Evolutionary conservation across 2,113 vertebrate genomes (phyloP), one percentile per base, ranked within the genome.

Genomic region (Chitala chitala): DNA sequence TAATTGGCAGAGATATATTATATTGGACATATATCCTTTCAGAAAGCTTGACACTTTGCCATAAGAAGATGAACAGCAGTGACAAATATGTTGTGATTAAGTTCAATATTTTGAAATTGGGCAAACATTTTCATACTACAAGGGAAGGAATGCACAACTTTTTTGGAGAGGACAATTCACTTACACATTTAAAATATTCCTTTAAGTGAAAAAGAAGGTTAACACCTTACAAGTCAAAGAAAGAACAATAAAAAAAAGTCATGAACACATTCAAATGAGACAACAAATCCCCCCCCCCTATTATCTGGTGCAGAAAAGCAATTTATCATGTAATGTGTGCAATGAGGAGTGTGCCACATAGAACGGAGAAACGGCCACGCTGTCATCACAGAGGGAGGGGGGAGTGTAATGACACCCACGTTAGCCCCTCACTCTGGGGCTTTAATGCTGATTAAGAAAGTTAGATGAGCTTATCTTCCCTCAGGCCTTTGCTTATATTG

Each of bases 401-500:
- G 29, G 4, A 3, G 22, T 46, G 53, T 56, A 46, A 56, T 69
- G 64, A 58, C 56, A 44, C 50, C 64, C 42, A 46, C 20, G 36
- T 17, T 42, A 44, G 38, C 33, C 31, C 38, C 51, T 74, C 44
- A 50, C 50, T 74, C 56, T 13, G 46, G 48, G 55, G 68, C 12
- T 26, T 46, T 44, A 65, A 46, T 66, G 46, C 50, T 46, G 69
- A 72, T 58, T 75, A 44, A 58, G 44, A 51, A 51, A n/a, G 50
- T 50, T 46, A 55, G 59, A 55, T 68, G 63, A 77, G 61, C 69
- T 66, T 29, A 13, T 59, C 44, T 46, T 3, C 63, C 40, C 61
- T 40, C 56, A 50, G 71, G 64, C 44, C 13, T 33, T 68, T 72
- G 51, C 75, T 42, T 48, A 71, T 65, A 71, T 46, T 56, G 69